Evolutionary conservation across 2,888 invertebrate genomes (phyloP).

Genomic region (Thysanoteuthis rhombus): DNA sequence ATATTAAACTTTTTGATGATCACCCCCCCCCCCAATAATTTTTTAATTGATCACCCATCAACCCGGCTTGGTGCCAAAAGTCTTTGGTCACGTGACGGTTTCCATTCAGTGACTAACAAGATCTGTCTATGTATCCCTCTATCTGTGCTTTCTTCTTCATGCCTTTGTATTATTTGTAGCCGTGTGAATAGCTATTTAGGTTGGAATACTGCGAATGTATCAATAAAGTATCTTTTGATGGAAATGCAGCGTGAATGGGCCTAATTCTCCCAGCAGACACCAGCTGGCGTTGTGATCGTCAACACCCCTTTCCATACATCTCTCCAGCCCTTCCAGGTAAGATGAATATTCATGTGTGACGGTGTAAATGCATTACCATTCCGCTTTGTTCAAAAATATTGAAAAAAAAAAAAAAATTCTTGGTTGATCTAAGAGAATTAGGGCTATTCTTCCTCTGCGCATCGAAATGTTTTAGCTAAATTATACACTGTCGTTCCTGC

Average conservation of each 20-base stretch:
- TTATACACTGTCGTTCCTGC: neutral
- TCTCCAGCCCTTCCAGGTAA: neutral
- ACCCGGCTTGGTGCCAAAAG: too few species aligned
- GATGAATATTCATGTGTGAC: neutral
- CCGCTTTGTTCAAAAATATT: neutral
- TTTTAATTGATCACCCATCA: too few species aligned
- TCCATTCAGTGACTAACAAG: too few species aligned
- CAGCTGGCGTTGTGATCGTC: neutral
- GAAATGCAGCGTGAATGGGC: neutral
- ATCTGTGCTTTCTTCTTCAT: neutral
- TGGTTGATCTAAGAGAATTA: neutral
- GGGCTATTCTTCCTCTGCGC: neutral
- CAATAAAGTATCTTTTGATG: neutral
- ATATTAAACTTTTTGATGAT: too few species aligned
- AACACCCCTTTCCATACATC: too few species aligned
- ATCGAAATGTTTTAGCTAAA: slow-evolving; percentile 12
- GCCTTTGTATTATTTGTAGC: neutral
- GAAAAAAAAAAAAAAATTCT: neutral
- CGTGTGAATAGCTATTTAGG: neutral
- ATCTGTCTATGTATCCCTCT: neutral
- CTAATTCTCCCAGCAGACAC: neutral
- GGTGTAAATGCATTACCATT: neutral
- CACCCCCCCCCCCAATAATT: too few species aligned
- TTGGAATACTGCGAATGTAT: neutral
- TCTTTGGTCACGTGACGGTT: too few species aligned